phyloP scores from a whole-genome alignment of 2,888 invertebrate species.

The Brachypterus glaber region DNA sequence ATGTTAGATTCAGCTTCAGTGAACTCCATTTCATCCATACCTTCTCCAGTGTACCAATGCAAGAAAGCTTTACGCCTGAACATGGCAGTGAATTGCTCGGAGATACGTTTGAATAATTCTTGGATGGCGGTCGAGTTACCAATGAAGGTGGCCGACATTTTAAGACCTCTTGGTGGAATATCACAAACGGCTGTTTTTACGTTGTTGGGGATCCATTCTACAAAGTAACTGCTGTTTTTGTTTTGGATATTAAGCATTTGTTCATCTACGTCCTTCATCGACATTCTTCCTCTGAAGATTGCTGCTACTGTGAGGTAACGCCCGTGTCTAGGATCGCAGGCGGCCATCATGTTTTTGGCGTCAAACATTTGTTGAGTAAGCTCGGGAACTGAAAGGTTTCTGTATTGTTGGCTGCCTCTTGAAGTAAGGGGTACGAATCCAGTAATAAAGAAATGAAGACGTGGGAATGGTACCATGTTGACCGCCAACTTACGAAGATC shows the following conservation, averaged over 20 bases:
- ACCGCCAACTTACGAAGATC: slow-evolving; percentile 54
- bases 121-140: slow-evolving; percentile 91
- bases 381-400: slow-evolving; percentile 66
- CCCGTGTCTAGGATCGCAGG: slow-evolving; percentile 87
- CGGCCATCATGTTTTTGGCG: slow-evolving; percentile 96
- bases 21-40: slow-evolving; percentile 97
- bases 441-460: slow-evolving; percentile 56
- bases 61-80: slow-evolving; percentile 95
- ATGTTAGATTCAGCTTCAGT: slow-evolving; percentile 93
- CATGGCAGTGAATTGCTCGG: slow-evolving; percentile 91
- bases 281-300: slow-evolving; percentile 84
- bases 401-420: slow-evolving; percentile 56
- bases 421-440: too few species aligned
- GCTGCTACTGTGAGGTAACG: slow-evolving; percentile 86
- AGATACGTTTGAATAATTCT: slow-evolving; percentile 84
- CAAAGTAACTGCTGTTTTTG: slow-evolving; percentile 85
- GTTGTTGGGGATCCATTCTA: slow-evolving; percentile 92
- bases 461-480: slow-evolving; percentile 60
- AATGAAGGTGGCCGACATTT: slow-evolving; percentile 92
- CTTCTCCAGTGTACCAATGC: slow-evolving; percentile 96
- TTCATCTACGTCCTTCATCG: slow-evolving; percentile 84
- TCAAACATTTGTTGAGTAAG: slow-evolving; percentile 88
- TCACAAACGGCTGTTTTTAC: slow-evolving; percentile 91
- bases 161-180: slow-evolving; percentile 83
- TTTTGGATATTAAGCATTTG: slow-evolving; percentile 93